Percentiles rank a stretch among this genome's conserved stretches.
Evolutionary conservation across 2,888 invertebrate species (phyloP).

Genomic region (Sinohyriopsis cumingii): DNA sequence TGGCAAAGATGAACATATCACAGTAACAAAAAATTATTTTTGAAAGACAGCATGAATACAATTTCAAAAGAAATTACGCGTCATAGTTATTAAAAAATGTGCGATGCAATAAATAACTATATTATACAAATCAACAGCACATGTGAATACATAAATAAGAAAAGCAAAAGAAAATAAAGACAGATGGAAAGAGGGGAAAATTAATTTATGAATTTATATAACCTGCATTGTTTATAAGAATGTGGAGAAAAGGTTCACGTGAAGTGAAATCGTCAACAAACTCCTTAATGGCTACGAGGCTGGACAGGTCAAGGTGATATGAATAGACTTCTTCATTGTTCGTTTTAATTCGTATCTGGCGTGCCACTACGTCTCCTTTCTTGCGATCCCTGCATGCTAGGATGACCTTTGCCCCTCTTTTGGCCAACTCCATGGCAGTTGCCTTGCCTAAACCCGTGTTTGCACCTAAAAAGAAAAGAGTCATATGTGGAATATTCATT

Average conservation of each 20-base stretch:
- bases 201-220: conserved; percentile 7
- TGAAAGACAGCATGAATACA: too few relatives aligned
- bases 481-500: neutral
- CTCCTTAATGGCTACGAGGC: conserved; percentile 62
- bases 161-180: too few relatives aligned
- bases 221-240: conserved; percentile 72
- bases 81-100: too few relatives aligned
- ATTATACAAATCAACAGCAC: too few relatives aligned
- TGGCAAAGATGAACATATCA: too few relatives aligned
- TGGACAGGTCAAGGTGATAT: conserved; percentile 65
- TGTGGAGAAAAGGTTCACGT: conserved; percentile 62
- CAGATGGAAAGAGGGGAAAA: too few relatives aligned
- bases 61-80: too few relatives aligned
- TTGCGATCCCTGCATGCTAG: conserved; percentile 66
- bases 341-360: conserved; percentile 62
- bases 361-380: conserved; percentile 67
- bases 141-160: too few relatives aligned
- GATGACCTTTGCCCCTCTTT: conserved; percentile 68
- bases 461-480: conserved; percentile 81
- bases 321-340: conserved; percentile 65
- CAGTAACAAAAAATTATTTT: too few relatives aligned
- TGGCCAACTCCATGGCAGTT: conserved; percentile 82
- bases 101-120: too few relatives aligned
- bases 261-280: conserved; percentile 64
- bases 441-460: conserved; percentile 88